phyloP scores from a whole-genome alignment of 2,113 vertebrate species.

The Hydrochoerus hydrochaeris region DNA sequence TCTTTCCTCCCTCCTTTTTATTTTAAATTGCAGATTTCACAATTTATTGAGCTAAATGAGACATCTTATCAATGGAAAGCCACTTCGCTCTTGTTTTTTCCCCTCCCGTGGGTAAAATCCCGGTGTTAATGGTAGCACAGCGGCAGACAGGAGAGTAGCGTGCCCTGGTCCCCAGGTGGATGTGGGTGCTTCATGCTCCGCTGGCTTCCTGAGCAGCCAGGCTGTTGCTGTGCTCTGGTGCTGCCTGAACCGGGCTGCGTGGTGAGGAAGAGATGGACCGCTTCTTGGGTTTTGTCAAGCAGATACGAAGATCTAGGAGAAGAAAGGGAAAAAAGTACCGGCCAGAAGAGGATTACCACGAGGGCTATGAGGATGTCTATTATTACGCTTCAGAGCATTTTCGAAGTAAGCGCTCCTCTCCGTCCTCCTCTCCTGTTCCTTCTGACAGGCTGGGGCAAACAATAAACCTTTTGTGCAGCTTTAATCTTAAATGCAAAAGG shows the following conservation, averaged over 20 bases:
- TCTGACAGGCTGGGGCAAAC: slow-evolving; percentile 60
- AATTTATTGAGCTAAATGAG: slow-evolving; percentile 71
- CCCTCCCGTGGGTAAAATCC: slow-evolving; percentile 55
- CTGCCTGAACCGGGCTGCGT: slow-evolving; percentile 61
- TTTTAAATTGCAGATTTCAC: slow-evolving; percentile 42
- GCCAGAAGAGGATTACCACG: slow-evolving; percentile 98
- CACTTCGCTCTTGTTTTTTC: not conserved
- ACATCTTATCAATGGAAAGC: slow-evolving; percentile 50
- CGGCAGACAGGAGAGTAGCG: slow-evolving; percentile 53
- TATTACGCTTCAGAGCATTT: slow-evolving; percentile 96
- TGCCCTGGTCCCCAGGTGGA: not conserved
- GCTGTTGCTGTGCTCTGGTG: slow-evolving; percentile 50
- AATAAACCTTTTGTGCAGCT: slow-evolving; percentile 58
- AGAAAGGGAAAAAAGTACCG: slow-evolving; percentile 98
- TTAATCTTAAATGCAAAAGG: slow-evolving; percentile 69
- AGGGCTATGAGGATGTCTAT: slow-evolving; percentile 99
- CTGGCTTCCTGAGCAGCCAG: slow-evolving; percentile 74
- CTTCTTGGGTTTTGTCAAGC: slow-evolving; percentile 96
- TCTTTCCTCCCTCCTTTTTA: slow-evolving; percentile 15
- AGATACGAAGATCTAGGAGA: slow-evolving; percentile 94
- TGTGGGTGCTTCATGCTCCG: slow-evolving; percentile 72
- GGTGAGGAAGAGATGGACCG: slow-evolving; percentile 90
- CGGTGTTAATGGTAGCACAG: slow-evolving; percentile 46
- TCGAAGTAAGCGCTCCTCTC: slow-evolving; percentile 89
- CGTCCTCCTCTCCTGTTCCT: slow-evolving; percentile 63